Base-by-base conservation (phyloP, 1,140 invertebrate genomes). In the Anastrepha obliqua region DNA sequence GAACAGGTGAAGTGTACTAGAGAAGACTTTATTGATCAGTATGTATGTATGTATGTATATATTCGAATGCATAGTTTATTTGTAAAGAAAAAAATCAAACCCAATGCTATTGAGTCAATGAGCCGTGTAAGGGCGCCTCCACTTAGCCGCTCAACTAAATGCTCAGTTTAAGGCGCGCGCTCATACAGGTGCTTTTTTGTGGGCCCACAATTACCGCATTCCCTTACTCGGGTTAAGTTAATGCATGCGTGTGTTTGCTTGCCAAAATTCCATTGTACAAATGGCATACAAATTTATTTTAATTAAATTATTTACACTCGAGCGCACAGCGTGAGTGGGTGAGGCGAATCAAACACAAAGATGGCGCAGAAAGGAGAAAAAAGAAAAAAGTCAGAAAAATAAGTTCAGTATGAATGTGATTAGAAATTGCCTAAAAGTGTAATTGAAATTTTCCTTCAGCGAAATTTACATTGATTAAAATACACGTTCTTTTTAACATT, bases 81-180 rank as follows among this genome's bases (percentile, higher is more conserved):
- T 20, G 42, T 13, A 29, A 29, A 29, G 8, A n/a, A 81, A 29
- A 81, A 29, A n/a, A 81, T 8, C n/a, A 62, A 62, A 74, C 11
- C 17, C 67, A 81, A 81, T 81, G 47, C 47, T 42, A 81, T 81
- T 81, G 47, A 81, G 47, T 55, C 74, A 81, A 51, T 81, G 74
- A 81, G 47, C 74, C 47, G 74, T 55, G 15, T 81, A 55, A 81
- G 74, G 47, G 70, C 70, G 13, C 20, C 47, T 11, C 15, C 7
- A 2, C 15, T 1, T 17, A 20, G 74, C 17, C 17, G 70, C 17
- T 55, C 47, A 81, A 51, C 20, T 51, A 20, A 81, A 55, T 55
- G 47, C 20, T 9, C 74, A 81, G 47, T 81, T 81, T 81, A 55
- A 55, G 74, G 74, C 70, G 74, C n/a, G 51, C 17, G 13, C 47